Percentiles rank a stretch among this genome's conserved stretches.
phyloP scores from a whole-genome alignment of 2,797 vertebrate genomes.

The Antennarius maculatus region DNA sequence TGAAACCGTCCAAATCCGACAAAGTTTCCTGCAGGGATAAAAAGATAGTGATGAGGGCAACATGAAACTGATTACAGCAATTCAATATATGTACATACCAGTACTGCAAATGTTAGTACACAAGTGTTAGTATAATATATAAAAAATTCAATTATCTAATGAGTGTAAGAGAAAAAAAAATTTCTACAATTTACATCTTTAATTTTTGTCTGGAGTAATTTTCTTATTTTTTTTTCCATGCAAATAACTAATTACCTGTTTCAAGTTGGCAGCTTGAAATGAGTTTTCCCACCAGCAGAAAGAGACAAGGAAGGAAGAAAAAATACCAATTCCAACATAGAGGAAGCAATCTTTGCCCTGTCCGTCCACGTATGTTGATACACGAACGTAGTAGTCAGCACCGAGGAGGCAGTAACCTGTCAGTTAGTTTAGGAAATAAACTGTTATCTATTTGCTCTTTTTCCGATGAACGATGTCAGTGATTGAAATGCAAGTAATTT shows the following conservation, averaged over 20 bases:
- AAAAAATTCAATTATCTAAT: no score
- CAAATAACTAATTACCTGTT: constrained; percentile 55
- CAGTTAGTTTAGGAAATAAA: not conserved
- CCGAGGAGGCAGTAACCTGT: constrained; percentile 79
- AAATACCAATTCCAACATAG: constrained; percentile 76
- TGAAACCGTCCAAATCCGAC: constrained; percentile 73
- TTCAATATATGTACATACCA: not conserved
- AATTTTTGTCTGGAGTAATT: not conserved
- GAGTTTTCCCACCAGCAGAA: constrained; percentile 87
- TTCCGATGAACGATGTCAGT: not conserved
- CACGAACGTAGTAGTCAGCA: constrained; percentile 77
- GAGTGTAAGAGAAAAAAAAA: no score
- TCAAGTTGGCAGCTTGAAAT: constrained; percentile 74
- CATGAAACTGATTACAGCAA: not conserved
- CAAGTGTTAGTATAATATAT: no score
- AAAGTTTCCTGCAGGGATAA: constrained; percentile 57
- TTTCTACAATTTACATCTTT: no score
- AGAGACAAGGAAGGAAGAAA: constrained; percentile 78
- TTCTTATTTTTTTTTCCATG: not conserved
- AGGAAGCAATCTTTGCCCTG: constrained; percentile 9
- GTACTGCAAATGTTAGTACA: not conserved
- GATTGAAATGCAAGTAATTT: not conserved
- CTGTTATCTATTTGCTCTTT: not conserved
- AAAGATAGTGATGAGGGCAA: not conserved
- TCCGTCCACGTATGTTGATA: constrained; percentile 49